Evolutionary conservation across 2,797 vertebrate genomes (phyloP), one percentile per base, ranked within the genome.

Genomic region (Nannoperca australis): DNA sequence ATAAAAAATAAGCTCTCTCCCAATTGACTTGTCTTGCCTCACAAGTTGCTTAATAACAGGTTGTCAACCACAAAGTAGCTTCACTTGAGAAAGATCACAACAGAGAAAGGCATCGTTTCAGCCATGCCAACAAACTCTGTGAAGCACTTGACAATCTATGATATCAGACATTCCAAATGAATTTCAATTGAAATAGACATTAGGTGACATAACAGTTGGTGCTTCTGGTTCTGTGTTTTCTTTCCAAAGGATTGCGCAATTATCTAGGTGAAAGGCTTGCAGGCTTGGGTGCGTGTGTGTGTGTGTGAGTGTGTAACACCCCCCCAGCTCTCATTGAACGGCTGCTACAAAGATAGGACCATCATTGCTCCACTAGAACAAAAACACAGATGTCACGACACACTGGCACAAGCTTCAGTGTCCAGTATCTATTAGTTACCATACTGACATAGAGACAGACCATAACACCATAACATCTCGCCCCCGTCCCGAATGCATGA

Each of bases 261-360:
- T 55, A 69, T 83, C 40, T 74, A 49, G 51, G 63, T 53, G 44
- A 84, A 86, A 76, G 65, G 65, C 32, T 32, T 42, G 53, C 17
- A 50, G 42, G 51, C n/a, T 58, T 59, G 76, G 76, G 85, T 36
- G 34, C 9, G 34, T 78, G 83, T 38, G 36, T 38, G 36, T 38
- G 36, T 10, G 36, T 11, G 10, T 86, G 78, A 85, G 73, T 69
- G 77, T 86, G 70, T 66, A 54, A 70, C 69, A 54, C 53, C 62
- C 20, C 27, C 73, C 58, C 18, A 60, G 58, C 54, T 64, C 70
- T 73, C 79, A 27, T 42, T 69, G 58, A 77, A 64, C 80, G 89
- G 84, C 69, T 79, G 58, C 34, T 44, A 7, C 66, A 76, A 40
- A 89, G 91, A 94, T 92, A 93, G 71, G 65, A 84, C 83, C 90